A percentile compares a stretch with the other conserved stretches of the same genome.
Conservation (phyloP, 2,888 invertebrate species). For the Barypeithes pellucidus region DNA sequence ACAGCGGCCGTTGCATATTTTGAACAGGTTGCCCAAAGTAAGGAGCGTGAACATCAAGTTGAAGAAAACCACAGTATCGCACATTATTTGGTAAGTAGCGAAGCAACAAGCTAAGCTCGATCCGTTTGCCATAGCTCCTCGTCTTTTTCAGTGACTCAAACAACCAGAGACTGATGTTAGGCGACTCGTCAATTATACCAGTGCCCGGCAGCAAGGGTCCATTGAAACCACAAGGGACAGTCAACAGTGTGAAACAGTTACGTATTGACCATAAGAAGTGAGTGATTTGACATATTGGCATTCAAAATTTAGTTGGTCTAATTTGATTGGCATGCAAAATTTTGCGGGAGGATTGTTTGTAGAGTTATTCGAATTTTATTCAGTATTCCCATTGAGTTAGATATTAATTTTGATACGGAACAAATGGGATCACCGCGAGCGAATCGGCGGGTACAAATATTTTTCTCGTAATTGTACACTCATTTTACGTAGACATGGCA, state of each 20-base stretch:
- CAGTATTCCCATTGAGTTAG: too few relatives aligned
- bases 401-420: too few relatives aligned
- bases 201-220: constrained; percentile 86
- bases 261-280: constrained; percentile 93
- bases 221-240: constrained; percentile 89
- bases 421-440: too few relatives aligned
- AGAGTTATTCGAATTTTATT: too few relatives aligned
- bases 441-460: too few relatives aligned
- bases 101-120: too few relatives aligned
- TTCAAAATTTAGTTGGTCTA: constrained; percentile 44
- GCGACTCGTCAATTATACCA: constrained; percentile 94
- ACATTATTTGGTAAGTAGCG: constrained; percentile 85
- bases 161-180: constrained; percentile 91
- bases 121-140: too few relatives aligned
- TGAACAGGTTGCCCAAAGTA: constrained; percentile 88
- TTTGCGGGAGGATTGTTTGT: too few relatives aligned
- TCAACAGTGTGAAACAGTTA: constrained; percentile 85
- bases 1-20: constrained; percentile 86
- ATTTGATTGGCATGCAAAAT: constrained; percentile 47
- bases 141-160: constrained; percentile 85
- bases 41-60: constrained; percentile 86
- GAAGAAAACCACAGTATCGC: constrained; percentile 86
- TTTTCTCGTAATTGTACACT: too few relatives aligned
- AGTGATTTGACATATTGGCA: constrained; percentile 62
- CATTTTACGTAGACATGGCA: too few relatives aligned